phyloP scores from a whole-genome alignment of 2,797 vertebrate species.

The Trichosurus vulpecula region DNA sequence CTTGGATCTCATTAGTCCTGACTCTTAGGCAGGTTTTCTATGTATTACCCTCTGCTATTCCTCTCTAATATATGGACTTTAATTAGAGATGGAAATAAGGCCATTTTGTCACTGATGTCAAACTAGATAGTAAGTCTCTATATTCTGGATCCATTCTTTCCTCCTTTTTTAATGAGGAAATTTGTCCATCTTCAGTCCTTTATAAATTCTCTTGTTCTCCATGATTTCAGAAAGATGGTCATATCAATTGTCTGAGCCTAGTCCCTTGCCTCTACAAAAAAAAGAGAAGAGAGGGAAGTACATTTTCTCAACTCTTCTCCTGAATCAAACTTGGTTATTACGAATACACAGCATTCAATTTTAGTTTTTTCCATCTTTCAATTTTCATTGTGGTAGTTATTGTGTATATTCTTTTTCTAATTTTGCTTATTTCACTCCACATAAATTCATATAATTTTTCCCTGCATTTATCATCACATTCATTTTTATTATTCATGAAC shows the following conservation, averaged over 20 bases:
- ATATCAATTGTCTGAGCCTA: not conserved
- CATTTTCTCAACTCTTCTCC: not conserved
- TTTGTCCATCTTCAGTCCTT: not conserved
- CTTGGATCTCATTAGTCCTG: not conserved
- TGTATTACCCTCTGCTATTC: not conserved
- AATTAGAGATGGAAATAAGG: not conserved
- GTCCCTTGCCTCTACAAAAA: too few species aligned
- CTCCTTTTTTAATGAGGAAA: not conserved
- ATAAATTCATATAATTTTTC: not conserved
- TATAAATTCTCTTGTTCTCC: not conserved
- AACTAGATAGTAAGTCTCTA: not conserved
- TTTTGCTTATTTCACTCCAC: not conserved
- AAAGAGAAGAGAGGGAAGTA: not conserved
- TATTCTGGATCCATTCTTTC: not conserved
- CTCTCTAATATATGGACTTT: not conserved
- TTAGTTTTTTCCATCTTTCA: not conserved
- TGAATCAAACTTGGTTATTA: not conserved
- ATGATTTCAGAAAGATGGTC: not conserved
- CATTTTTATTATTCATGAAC: not conserved
- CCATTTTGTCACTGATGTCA: not conserved
- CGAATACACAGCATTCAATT: not conserved
- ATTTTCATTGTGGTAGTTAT: not conserved
- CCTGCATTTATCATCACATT: not conserved
- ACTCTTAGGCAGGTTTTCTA: not conserved
- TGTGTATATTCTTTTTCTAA: not conserved